Percentiles rank a stretch among this genome's conserved stretches.
These are phyloP conservation scores for Laticauda laticaudata DNA, from an alignment of 2,113 vertebrate species.

Conservation along the genomic window DNA sequence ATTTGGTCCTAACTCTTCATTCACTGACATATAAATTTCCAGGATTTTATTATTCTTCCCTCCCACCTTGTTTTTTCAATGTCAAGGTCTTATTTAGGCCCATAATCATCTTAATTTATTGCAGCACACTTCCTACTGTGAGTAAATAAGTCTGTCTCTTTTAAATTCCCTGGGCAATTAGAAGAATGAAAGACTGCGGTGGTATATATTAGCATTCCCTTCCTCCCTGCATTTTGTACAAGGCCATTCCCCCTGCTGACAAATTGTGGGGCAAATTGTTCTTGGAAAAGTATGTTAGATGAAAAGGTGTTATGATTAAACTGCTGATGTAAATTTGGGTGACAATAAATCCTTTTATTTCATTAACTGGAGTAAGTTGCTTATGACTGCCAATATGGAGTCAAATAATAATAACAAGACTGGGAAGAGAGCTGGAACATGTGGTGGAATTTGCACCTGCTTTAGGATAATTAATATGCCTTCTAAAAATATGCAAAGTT, in stretches of 20 bases:
- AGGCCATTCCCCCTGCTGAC: conserved; percentile 76
- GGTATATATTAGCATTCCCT: conserved; percentile 75
- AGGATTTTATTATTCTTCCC: not conserved
- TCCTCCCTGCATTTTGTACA: conserved; percentile 71
- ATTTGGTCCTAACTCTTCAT: not conserved
- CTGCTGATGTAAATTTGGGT: conserved; percentile 71
- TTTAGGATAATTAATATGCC: conserved; percentile 70
- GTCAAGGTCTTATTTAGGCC: conserved; percentile 64
- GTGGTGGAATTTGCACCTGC: conserved; percentile 68
- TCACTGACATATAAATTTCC: not conserved
- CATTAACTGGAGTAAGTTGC: conserved; percentile 73
- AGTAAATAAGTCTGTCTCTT: conserved; percentile 83
- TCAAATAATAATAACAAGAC: conserved; percentile 67
- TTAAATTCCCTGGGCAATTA: conserved; percentile 80
- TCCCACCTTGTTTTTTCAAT: conserved; percentile 53
- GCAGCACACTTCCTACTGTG: conserved; percentile 70
- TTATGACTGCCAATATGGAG: conserved; percentile 63
- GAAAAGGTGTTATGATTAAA: conserved; percentile 78
- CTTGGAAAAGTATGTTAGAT: conserved; percentile 72
- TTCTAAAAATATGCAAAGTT: conserved; percentile 56
- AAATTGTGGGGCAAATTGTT: conserved; percentile 77
- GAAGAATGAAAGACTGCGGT: conserved; percentile 73
- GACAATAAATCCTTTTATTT: conserved; percentile 73
- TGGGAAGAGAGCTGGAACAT: not conserved
- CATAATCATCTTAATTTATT: conserved; percentile 77